Evolutionary conservation across 2,113 vertebrate genomes (phyloP), one percentile per base, ranked within the genome.

Genomic region (Neopipo cinnamomea): DNA sequence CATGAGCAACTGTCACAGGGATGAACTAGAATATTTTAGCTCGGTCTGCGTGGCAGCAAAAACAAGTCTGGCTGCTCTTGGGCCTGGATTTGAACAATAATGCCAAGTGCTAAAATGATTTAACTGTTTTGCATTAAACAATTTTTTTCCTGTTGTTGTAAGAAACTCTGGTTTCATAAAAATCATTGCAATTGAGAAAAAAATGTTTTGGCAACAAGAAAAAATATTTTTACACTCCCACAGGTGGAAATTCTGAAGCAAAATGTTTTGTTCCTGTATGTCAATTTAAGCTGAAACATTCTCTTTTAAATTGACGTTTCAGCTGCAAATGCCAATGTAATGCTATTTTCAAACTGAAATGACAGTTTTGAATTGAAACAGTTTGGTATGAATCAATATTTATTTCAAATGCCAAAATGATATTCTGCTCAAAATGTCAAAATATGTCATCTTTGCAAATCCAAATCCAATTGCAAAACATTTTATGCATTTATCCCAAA

Each of bases 381-480:
- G 41, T 91, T 97, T 72, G 76, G 66, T 87, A 85, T 79, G 84
- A 94, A 96, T 93, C 95, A 96, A 96, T 96, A 95, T 95, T 96
- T 97, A 31, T 58, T 93, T 89, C 84, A 91, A 91, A 94, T 91
- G 87, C 71, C 91, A 96, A 94, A 89, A 87, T 46, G 91, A 52
- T 47, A 89, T 94, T 95, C 74, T 89, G 58, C 67, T 91, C 49
- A 82, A 96, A 93, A 95, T 96, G 94, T 93, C 91, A 92, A 95
- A 95, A 95, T 95, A 89, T 79, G 80, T 68, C 77, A 73, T 65
- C 70, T 91, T 91, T 0, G 0, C 46, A 73, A 73, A 72, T 87
- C 84, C 66, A 58, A n/a, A 73, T 75, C 66, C 72, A 44, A 91
- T 33, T 79, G 74, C n/a, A 87, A 89, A 83, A 91, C 11, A 85